Evolutionary conservation across 2,797 vertebrate species (phyloP).

Genomic region (Fistularia tabacaria): DNA sequence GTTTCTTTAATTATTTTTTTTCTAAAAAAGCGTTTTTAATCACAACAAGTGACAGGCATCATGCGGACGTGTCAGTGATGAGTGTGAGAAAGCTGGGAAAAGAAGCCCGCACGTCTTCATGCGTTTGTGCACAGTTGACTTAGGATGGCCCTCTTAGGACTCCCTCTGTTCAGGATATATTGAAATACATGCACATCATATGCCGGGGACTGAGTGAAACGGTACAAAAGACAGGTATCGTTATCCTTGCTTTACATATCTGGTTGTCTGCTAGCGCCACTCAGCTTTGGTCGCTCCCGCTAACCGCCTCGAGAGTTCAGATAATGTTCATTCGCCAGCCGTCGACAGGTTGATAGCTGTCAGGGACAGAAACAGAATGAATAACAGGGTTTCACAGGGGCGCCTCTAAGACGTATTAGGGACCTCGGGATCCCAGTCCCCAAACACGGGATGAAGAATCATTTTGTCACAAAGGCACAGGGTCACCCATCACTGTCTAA

Average conservation of each 20-base stretch:
- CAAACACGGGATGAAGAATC: slow-evolving; percentile 95
- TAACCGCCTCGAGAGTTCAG: slow-evolving; percentile 92
- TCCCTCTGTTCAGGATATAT: background rate
- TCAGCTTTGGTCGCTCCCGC: slow-evolving; percentile 84
- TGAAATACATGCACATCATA: slow-evolving; percentile 2
- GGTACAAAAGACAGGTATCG: slow-evolving; percentile 74
- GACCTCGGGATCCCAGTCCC: slow-evolving; percentile 85
- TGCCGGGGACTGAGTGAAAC: slow-evolving; percentile 13
- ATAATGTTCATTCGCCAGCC: slow-evolving; percentile 96
- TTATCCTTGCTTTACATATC: slow-evolving; percentile 92
- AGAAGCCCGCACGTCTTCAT: slow-evolving; percentile 15
- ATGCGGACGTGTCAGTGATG: slow-evolving; percentile 36
- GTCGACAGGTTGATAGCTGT: slow-evolving; percentile 98
- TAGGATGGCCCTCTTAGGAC: background rate
- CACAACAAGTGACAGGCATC: slow-evolving; percentile 59
- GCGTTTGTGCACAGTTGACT: slow-evolving; percentile 4
- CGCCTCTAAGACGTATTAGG: slow-evolving; percentile 97
- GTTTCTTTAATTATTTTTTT: slow-evolving; percentile 56
- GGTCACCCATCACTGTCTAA: slow-evolving; percentile 99
- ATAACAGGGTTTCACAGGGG: slow-evolving; percentile 95
- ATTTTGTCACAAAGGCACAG: slow-evolving; percentile 96
- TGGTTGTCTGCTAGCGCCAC: slow-evolving; percentile 88
- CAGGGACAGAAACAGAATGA: slow-evolving; percentile 94
- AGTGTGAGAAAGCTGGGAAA: slow-evolving; percentile 15
- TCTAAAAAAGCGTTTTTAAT: slow-evolving; percentile 67